phyloP scores from a whole-genome alignment of 2,113 vertebrate species.

The Theristicus caerulescens region DNA sequence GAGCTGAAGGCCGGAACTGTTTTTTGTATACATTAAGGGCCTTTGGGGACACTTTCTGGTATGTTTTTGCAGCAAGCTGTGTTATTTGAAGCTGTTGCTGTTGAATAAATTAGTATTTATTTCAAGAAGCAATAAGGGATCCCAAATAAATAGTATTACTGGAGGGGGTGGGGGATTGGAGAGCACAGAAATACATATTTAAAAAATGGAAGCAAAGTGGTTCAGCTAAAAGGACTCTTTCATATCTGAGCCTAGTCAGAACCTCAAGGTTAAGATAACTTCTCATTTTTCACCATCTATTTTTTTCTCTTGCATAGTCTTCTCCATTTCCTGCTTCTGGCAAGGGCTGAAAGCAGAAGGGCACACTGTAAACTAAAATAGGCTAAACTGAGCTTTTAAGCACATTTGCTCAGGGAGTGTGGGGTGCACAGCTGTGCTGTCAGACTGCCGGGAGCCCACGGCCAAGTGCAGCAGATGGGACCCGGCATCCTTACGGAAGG shows the following conservation, averaged over 20 bases:
- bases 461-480: conserved; percentile 45
- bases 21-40: conserved; percentile 13
- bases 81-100: conserved; percentile 18
- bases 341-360: conserved; percentile 33
- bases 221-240: neutral
- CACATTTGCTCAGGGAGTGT: neutral
- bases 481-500: neutral
- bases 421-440: conserved; percentile 49
- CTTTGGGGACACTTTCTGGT: neutral
- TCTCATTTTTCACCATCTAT: neutral
- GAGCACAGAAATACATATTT: neutral
- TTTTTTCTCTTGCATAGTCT: neutral
- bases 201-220: neutral
- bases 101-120: conserved; percentile 47
- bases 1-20: conserved; percentile 33
- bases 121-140: conserved; percentile 28
- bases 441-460: neutral
- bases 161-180: no score
- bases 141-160: neutral
- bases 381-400: conserved; percentile 29
- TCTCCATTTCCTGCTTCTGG: conserved; percentile 3
- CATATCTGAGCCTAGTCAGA: neutral
- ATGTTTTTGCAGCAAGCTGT: neutral
- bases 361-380: neutral
- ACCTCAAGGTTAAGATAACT: neutral